Evolutionary conservation across 2,797 vertebrate genomes (phyloP), one percentile per base, ranked within the genome.

Genomic region (Trematomus bernacchii): DNA sequence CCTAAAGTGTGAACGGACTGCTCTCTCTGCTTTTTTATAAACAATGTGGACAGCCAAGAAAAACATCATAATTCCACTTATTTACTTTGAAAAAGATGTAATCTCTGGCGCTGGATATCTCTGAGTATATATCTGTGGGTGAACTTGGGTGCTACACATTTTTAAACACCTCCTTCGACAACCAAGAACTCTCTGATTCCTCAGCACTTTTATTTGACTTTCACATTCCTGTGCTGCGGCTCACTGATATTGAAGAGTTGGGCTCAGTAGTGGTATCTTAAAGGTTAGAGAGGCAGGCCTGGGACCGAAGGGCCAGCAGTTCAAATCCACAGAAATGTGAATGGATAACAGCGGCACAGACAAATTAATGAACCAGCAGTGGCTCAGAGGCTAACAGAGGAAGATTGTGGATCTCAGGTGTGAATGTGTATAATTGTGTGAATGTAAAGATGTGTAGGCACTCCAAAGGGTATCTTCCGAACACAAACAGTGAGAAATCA

Each of bases 11-110:
- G 93, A 95, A 94, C 82, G 82, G 83, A 88, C 90, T 73, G 82
- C 93, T 92, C 89, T 87, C 90, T 90, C 86, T 40, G 80, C 86
- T 74, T 88, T 84, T 92, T 93, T 77, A 91, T 88, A 94, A 93
- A 93, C 92, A 92, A 90, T 86, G 77, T 57, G 65, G 23, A 82
- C 64, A 9, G 92, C 94, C 94, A 95, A 94, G 88, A 37, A 90
- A 93, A 95, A 95, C 89, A 94, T 82, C 84, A 88, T 85, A 88
- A 94, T 93, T 92, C 89, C 85, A 88, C 83, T 85, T 89, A 93
- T 95, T 93, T 93, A 91, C 90, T 90, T 91, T 91, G 73, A 91
- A 86, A 90, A 90, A 94, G 87, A 94, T 94, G 89, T 88, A 84
- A 94, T 94, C 91, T 92, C 91, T 83, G 89, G 85, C 77, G 52